Conservation (phyloP, 1,140 invertebrate species). For the Hermatobates lingyangjiaoensis region DNA sequence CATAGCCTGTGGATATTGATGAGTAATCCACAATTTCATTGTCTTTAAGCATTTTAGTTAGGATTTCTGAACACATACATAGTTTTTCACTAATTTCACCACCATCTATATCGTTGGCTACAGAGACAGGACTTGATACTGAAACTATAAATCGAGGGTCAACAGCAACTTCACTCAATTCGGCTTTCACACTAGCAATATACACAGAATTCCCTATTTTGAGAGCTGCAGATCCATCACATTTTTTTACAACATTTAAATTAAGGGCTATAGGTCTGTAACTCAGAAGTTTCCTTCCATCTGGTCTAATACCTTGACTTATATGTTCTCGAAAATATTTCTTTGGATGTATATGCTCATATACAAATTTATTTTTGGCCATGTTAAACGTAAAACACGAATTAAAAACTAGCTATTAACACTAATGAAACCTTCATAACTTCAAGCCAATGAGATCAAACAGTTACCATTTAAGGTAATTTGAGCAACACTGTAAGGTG, state of each 20-base stretch:
- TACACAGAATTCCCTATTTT: conserved; percentile 52
- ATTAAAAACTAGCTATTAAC: no score
- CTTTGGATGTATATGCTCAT: neutral
- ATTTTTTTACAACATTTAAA: conserved; percentile 40
- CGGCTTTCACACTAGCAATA: conserved; percentile 58
- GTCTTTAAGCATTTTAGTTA: conserved; percentile 46
- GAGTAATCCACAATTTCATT: conserved; percentile 44
- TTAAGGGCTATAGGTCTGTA: conserved; percentile 38
- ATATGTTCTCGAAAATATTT: neutral
- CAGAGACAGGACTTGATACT: neutral
- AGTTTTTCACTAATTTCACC: neutral
- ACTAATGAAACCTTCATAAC: no score
- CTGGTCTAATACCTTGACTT: conserved; percentile 34
- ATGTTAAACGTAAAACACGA: no score
- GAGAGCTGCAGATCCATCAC: conserved; percentile 49
- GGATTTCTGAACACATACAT: conserved; percentile 18
- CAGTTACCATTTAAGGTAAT: no score
- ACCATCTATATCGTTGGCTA: neutral
- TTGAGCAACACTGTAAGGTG: no score
- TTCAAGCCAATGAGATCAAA: no score
- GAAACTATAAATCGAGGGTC: conserved; percentile 2
- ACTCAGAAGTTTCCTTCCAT: conserved; percentile 40
- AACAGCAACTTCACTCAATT: conserved; percentile 23
- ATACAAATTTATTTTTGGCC: neutral
- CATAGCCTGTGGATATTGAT: conserved; percentile 47